Conservation (phyloP, 2,888 invertebrate species). For the Buathra laborator region DNA sequence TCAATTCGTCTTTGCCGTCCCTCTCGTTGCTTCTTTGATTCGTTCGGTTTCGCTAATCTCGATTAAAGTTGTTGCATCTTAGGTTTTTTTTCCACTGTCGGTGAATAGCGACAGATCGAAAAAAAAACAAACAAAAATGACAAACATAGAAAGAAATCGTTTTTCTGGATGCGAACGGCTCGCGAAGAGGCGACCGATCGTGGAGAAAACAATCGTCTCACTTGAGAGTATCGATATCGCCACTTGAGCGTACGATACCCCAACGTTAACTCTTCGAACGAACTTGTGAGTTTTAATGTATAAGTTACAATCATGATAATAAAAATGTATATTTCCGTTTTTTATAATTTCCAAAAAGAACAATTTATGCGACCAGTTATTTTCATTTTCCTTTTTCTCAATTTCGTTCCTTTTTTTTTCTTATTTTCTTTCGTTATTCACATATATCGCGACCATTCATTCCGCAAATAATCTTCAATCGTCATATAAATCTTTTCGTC, state of each 20-base stretch:
- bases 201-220: slow-evolving; percentile 43
- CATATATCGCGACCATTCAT: too few relatives aligned
- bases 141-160: slow-evolving; percentile 8
- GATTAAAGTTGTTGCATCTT: slow-evolving; percentile 31
- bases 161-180: slow-evolving; percentile 17
- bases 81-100: background rate
- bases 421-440: too few relatives aligned
- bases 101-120: slow-evolving; percentile 35
- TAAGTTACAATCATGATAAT: too few relatives aligned
- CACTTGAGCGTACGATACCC: slow-evolving; percentile 19
- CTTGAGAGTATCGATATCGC: slow-evolving; percentile 46
- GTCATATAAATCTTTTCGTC: too few relatives aligned
- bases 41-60: slow-evolving; percentile 42
- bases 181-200: slow-evolving; percentile 27
- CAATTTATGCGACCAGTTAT: too few relatives aligned
- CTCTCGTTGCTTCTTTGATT: slow-evolving; percentile 38
- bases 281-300: too few relatives aligned
- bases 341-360: too few relatives aligned
- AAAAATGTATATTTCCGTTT: too few relatives aligned
- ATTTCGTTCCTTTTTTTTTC: too few relatives aligned
- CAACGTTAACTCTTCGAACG: slow-evolving; percentile 2
- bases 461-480: too few relatives aligned
- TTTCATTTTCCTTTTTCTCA: too few relatives aligned
- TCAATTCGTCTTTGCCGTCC: slow-evolving; percentile 36
- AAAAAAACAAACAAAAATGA: too few relatives aligned